phyloP scores from a whole-genome alignment of 1,140 invertebrate genomes.

The Coenobita brevimanus region DNA sequence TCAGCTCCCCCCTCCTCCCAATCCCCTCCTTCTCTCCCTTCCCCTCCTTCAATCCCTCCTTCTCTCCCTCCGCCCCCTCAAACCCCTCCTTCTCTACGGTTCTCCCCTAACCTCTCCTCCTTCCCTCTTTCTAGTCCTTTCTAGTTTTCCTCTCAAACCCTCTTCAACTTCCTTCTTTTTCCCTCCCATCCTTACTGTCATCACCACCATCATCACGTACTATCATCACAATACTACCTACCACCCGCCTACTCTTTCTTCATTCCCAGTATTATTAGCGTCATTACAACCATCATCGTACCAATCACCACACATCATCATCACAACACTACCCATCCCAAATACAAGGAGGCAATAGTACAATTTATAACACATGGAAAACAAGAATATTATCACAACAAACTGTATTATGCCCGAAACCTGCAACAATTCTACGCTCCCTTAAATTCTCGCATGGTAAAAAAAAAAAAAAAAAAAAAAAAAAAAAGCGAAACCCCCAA shows the following conservation, averaged over 20 bases:
- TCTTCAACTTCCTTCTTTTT: background rate
- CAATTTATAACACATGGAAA: no score
- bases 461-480: background rate
- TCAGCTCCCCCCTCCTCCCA: background rate
- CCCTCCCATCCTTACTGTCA: background rate
- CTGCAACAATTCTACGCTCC: no score
- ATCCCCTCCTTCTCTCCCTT: constrained; percentile 1
- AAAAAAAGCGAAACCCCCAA: background rate
- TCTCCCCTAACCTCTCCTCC: background rate
- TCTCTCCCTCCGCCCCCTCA: background rate
- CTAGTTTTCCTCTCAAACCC: background rate
- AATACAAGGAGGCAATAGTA: no score
- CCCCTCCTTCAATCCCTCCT: background rate
- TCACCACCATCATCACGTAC: background rate
- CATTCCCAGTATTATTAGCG: no score
- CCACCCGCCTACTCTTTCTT: no score
- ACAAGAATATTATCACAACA: no score
- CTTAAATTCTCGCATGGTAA: no score
- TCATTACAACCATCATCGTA: no score
- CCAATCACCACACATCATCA: no score
- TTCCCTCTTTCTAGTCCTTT: background rate
- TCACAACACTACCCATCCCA: no score
- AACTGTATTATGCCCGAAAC: no score
- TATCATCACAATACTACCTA: no score
- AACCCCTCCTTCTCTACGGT: background rate